A percentile compares a stretch with the other conserved stretches of the same genome.
Evolutionary conservation across 2,888 invertebrate species (phyloP).

Genomic region (Chaetogeoica ovagalla): DNA sequence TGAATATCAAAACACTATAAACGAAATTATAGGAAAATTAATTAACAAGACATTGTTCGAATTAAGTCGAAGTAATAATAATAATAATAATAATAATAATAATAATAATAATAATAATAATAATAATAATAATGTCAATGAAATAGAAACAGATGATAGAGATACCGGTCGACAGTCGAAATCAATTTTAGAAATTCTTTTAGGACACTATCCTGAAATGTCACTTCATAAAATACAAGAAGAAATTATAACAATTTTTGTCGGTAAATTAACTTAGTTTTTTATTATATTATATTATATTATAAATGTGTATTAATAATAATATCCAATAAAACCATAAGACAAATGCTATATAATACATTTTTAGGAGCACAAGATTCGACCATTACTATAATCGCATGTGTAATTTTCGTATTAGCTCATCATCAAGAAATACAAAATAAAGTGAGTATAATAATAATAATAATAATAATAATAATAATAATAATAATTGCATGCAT

Average conservation of each 20-base stretch:
- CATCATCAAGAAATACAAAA: constrained; percentile 60
- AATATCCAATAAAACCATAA: too few species aligned
- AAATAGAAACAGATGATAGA: background rate
- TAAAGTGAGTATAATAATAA: background rate
- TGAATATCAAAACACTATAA: constrained; percentile 17
- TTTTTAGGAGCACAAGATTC: constrained; percentile 62
- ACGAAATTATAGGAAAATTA: constrained; percentile 3
- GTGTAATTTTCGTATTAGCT: constrained; percentile 63
- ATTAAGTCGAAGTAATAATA: background rate
- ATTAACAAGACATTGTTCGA: constrained; percentile 13
- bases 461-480: too few species aligned
- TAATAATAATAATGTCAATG: background rate
- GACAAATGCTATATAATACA: too few species aligned
- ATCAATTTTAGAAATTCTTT: constrained; percentile 27
- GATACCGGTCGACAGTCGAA: background rate
- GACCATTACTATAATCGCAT: constrained; percentile 62
- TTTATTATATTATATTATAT: too few species aligned
- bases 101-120: too few species aligned
- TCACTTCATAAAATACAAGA: constrained; percentile 43
- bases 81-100: too few species aligned
- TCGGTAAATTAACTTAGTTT: constrained; percentile 15
- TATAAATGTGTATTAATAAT: too few species aligned
- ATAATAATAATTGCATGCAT: too few species aligned
- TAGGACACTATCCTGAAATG: background rate
- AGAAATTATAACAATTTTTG: constrained; percentile 54